These are phyloP conservation scores for Pungitius pungitius DNA, from an alignment of 2,113 vertebrate genomes.

Conservation along the genomic window DNA sequence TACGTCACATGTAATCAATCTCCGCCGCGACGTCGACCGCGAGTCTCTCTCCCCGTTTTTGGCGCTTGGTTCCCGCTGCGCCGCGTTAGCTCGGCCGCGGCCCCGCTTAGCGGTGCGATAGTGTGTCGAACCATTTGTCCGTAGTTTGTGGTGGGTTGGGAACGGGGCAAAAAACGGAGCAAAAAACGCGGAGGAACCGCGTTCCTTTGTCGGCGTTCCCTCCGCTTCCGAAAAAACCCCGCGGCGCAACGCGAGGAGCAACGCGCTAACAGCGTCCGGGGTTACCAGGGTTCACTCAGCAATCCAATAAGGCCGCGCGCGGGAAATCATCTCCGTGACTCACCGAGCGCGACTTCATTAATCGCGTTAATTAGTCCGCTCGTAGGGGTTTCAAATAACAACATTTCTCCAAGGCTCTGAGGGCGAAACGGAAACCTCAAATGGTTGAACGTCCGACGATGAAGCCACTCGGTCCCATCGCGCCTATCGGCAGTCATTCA, in stretches of 20 bases:
- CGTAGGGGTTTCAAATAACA: slow-evolving; percentile 2
- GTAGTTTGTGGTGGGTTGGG: slow-evolving; percentile 62
- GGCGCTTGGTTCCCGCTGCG: slow-evolving; percentile 2
- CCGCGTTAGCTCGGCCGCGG: slow-evolving; percentile 48
- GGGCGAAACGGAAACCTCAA: background rate
- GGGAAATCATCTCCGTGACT: slow-evolving; percentile 32
- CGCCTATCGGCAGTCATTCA: background rate
- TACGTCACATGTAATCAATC: slow-evolving; percentile 91
- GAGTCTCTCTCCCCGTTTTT: slow-evolving; percentile 28
- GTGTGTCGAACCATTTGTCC: slow-evolving; percentile 65
- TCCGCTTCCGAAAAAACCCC: no score
- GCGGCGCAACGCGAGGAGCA: no score
- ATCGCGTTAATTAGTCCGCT: slow-evolving; percentile 20
- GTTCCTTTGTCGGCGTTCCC: slow-evolving; percentile 34
- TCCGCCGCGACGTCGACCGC: slow-evolving; percentile 66
- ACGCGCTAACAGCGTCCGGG: background rate
- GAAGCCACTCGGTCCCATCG: background rate
- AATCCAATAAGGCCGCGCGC: slow-evolving; percentile 33
- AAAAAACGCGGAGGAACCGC: slow-evolving; percentile 48
- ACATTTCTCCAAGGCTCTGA: background rate
- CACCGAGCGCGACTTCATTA: slow-evolving; percentile 21
- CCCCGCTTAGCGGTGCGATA: slow-evolving; percentile 58
- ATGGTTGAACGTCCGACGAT: background rate
- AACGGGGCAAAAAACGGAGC: slow-evolving; percentile 50
- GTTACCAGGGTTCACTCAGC: slow-evolving; percentile 17